phyloP scores from a whole-genome alignment of 2,797 vertebrate species.

The Falco columbarius region DNA sequence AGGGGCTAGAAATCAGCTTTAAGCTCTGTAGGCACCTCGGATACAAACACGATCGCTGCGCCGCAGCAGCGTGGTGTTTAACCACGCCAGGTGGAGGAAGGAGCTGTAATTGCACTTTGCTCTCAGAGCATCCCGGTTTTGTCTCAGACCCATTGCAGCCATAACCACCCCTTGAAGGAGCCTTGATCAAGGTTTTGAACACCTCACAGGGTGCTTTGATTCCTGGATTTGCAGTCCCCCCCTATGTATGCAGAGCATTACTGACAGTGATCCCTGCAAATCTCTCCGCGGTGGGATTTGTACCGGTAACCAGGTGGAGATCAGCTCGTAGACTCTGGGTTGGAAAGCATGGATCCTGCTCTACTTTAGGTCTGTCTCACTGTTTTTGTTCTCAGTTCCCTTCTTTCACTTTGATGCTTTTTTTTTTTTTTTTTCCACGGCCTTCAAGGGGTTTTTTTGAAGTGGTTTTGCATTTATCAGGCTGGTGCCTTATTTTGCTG shows the following conservation, averaged over 20 bases:
- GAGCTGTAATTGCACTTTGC: accelerated
- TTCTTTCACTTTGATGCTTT: constrained; percentile 42
- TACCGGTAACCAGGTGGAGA: accelerated
- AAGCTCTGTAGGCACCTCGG: background rate
- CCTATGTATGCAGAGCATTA: accelerated
- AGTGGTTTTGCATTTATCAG: constrained; percentile 73
- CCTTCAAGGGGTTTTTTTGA: constrained; percentile 71
- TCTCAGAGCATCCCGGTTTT: background rate
- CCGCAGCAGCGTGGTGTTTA: accelerated
- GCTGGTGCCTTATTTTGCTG: background rate
- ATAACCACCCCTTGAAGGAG: accelerated
- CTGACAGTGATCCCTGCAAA: background rate
- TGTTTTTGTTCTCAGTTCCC: constrained; percentile 69
- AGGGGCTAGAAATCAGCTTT: too few species aligned
- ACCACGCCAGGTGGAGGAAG: accelerated
- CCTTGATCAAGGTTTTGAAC: accelerated
- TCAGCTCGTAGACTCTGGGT: accelerated
- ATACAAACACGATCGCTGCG: background rate
- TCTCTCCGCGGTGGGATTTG: background rate
- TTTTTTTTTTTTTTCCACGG: background rate
- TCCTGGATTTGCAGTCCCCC: background rate
- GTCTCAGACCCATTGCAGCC: accelerated
- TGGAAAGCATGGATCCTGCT: background rate
- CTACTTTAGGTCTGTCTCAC: background rate
- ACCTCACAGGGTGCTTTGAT: accelerated